Evolutionary conservation across 2,888 invertebrate species (phyloP), one percentile per base, ranked within the genome.

Genomic region (Xanthorhoe spadicearia): DNA sequence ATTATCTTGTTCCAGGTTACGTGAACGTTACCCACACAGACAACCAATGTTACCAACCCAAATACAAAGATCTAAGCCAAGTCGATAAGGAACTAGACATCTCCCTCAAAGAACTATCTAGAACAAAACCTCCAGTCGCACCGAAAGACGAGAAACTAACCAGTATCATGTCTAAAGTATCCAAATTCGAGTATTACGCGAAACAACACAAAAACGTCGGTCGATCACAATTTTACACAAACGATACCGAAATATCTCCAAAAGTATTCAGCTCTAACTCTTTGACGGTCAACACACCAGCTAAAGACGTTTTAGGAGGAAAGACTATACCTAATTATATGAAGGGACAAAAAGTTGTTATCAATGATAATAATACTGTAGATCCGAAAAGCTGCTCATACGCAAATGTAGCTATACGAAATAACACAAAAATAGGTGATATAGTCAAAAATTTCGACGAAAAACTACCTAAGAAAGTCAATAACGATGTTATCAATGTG

Each of bases 261-360:
- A 97, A 97, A 90, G 97, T 97, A 0, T 97, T 97, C 76, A 95
- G 96, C 19, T 94, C 96, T 0, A 97, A 96, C 79, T 95, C 96
- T 7, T 85, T 96, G 8, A 97, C 97, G 0, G 96, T 96, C 0
- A 97, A 96, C 74, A 96, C 96, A 4, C 97, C 97, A 0, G 97
- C 97, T 0, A 96, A 96, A 85, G 97, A 97, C 74, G 97, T 97
- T 0, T 85, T 97, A 38, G 96, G 96, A 0, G 94, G 95, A 8
- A 94, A 95, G 79, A 90, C 95, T 0, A 69, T 90, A 3, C 93
- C 93, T 18, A 95, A 94, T 73, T 95, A 95, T 76, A 94, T 95
- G 57, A 95, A 94, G 64, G 51, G 68, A 8, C 68, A 74, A n/a
- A 74, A 72, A 61, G 65, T 73, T 7, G 17, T 71, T 0, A 8